Percentiles rank a stretch among this genome's conserved stretches.
phyloP scores from a whole-genome alignment of 2,113 vertebrate species.

The Phalacrocorax aristotelis region DNA sequence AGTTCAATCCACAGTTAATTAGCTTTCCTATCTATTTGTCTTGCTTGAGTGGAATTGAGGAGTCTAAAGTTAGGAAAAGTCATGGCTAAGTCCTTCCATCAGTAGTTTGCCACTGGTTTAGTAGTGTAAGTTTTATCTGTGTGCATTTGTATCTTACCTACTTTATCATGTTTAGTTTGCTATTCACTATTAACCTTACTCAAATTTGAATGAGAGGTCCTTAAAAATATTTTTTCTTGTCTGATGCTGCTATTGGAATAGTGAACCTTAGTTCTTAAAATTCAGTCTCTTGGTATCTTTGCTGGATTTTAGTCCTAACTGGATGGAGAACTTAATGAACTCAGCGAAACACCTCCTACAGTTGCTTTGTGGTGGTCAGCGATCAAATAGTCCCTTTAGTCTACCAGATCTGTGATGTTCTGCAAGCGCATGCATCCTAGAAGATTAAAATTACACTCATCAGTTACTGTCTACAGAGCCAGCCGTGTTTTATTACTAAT shows the following conservation, averaged over 20 bases:
- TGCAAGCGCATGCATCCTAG: background rate
- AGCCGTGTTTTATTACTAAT: background rate
- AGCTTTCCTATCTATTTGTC: background rate
- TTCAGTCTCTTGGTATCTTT: background rate
- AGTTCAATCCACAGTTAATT: background rate
- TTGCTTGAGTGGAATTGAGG: background rate
- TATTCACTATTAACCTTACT: background rate
- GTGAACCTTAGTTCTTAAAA: background rate
- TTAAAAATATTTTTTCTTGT: background rate
- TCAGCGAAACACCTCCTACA: background rate
- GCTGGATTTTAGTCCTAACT: background rate
- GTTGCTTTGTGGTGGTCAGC: background rate
- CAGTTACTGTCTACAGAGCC: background rate
- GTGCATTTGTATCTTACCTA: background rate
- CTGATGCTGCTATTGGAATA: background rate
- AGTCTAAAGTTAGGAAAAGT: background rate
- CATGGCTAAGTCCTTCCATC: background rate
- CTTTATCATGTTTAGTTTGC: background rate
- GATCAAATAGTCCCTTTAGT: background rate
- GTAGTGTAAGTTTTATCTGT: background rate
- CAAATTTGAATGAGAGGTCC: background rate
- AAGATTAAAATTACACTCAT: background rate
- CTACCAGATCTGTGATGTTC: background rate
- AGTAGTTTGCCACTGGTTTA: background rate
- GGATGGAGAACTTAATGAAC: background rate